These are phyloP conservation scores for Kradibia gibbosae DNA, from an alignment of 1,140 invertebrate species.

Conservation along the genomic window DNA sequence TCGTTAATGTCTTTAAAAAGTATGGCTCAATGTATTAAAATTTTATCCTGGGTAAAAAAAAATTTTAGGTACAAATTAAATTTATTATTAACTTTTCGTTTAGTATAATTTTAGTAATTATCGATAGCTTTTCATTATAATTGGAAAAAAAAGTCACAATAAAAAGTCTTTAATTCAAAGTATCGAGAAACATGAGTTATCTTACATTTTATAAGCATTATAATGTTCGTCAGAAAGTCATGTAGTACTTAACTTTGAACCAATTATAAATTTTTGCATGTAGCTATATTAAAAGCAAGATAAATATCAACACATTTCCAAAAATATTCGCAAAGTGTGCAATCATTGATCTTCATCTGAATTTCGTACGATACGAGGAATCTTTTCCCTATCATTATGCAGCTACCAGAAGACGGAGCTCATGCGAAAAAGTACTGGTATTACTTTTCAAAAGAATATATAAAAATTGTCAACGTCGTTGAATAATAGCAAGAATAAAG, in stretches of 20 bases:
- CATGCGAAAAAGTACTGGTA: background rate
- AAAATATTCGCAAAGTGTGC: background rate
- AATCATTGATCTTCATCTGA: background rate
- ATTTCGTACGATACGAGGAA: background rate
- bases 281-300: background rate
- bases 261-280: background rate
- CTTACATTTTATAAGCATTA: background rate
- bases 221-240: background rate
- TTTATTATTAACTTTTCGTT: background rate
- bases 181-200: background rate
- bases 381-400: conserved; percentile 20
- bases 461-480: conserved; percentile 39
- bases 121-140: background rate
- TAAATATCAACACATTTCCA: background rate
- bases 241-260: background rate
- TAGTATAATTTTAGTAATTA: background rate
- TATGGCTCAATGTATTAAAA: too few relatives aligned
- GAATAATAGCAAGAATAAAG: conserved; percentile 18
- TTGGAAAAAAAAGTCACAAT: background rate
- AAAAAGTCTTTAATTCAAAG: background rate
- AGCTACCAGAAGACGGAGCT: too few relatives aligned
- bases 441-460: conserved; percentile 23
- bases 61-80: too few relatives aligned
- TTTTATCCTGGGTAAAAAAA: too few relatives aligned
- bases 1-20: background rate